phyloP scores from a whole-genome alignment of 1,140 invertebrate genomes.

The Phenacoccus solenopsis region DNA sequence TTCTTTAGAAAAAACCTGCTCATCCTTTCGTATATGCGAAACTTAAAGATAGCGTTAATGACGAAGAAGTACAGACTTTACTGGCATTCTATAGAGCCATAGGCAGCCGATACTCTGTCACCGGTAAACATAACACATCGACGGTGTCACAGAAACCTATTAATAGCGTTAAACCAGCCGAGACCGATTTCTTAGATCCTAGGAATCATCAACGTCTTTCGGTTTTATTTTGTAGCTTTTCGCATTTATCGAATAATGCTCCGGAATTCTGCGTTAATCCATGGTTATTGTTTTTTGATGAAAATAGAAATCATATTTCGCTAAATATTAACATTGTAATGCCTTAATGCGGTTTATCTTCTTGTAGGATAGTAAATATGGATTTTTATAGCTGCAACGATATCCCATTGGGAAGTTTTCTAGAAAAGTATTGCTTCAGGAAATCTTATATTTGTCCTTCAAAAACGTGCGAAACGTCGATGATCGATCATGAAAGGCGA shows the following conservation, averaged over 20 bases:
- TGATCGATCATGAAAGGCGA: constrained; percentile 74
- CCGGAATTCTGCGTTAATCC: constrained; percentile 82
- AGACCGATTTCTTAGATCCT: constrained; percentile 56
- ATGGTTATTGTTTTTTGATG: constrained; percentile 42
- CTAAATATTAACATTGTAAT: too few relatives aligned
- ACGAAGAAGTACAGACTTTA: constrained; percentile 48
- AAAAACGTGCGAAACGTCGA: constrained; percentile 61
- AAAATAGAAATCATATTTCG: too few relatives aligned
- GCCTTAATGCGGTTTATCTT: background rate
- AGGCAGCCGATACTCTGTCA: constrained; percentile 49
- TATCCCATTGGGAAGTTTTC: constrained; percentile 84
- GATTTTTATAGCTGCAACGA: constrained; percentile 90
- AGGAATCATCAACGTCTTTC: constrained; percentile 76
- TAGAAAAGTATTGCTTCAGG: constrained; percentile 84
- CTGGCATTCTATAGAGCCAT: constrained; percentile 75
- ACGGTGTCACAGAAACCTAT: background rate
- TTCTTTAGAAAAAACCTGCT: constrained; percentile 28
- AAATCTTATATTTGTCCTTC: constrained; percentile 72
- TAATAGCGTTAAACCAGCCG: constrained; percentile 26
- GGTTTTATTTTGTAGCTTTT: constrained; percentile 86
- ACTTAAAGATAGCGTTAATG: constrained; percentile 48
- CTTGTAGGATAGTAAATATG: constrained; percentile 74
- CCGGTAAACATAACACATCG: constrained; percentile 25
- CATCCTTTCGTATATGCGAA: constrained; percentile 62
- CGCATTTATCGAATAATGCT: constrained; percentile 60